A percentile compares a stretch with the other conserved stretches of the same genome.
These are phyloP conservation scores for Margaritifera margaritifera DNA, from an alignment of 2,888 invertebrate genomes.

Conservation along the genomic window DNA sequence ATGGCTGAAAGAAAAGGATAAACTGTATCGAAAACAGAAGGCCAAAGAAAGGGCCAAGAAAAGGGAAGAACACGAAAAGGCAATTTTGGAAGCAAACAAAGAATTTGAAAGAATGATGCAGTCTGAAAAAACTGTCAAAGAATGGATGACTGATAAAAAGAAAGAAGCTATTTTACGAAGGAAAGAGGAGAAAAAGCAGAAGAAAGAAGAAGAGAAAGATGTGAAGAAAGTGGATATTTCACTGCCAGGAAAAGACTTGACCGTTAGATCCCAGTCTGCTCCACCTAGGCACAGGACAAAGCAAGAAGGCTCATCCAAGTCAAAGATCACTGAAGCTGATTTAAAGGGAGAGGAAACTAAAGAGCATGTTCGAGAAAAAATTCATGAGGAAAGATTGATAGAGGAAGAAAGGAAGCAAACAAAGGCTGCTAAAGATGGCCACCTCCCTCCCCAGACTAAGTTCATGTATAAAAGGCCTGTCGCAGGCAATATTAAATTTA, in stretches of 20 bases:
- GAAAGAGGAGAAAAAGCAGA: slow-evolving; percentile 37
- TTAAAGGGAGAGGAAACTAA: slow-evolving; percentile 22
- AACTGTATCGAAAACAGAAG: slow-evolving; percentile 43
- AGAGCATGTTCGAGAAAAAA: slow-evolving; percentile 25
- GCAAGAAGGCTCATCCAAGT: slow-evolving; percentile 7
- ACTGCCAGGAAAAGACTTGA: slow-evolving; percentile 34
- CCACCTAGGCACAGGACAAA: slow-evolving; percentile 27
- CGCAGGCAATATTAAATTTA: slow-evolving; percentile 55
- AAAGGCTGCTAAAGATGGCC: slow-evolving; percentile 18
- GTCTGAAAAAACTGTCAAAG: slow-evolving; percentile 48
- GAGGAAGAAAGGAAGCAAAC: slow-evolving; percentile 34
- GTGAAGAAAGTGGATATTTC: slow-evolving; percentile 16
- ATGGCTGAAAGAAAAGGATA: slow-evolving; percentile 56
- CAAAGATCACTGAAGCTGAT: slow-evolving; percentile 11
- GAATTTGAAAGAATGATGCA: slow-evolving; percentile 41
- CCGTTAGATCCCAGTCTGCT: slow-evolving; percentile 41
- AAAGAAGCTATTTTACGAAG: slow-evolving; percentile 44
- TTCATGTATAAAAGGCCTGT: slow-evolving; percentile 64
- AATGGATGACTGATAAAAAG: slow-evolving; percentile 57
- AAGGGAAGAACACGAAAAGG: slow-evolving; percentile 46
- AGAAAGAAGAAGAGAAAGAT: slow-evolving; percentile 22
- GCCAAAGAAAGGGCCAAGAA: slow-evolving; percentile 50
- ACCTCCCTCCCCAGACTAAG: slow-evolving; percentile 51
- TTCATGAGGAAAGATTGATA: slow-evolving; percentile 20
- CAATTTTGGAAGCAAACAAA: slow-evolving; percentile 46